Evolutionary conservation across 53 echinoderm and acorn worm genomes (phyloP).

Genomic region (Crossaster papposus): DNA sequence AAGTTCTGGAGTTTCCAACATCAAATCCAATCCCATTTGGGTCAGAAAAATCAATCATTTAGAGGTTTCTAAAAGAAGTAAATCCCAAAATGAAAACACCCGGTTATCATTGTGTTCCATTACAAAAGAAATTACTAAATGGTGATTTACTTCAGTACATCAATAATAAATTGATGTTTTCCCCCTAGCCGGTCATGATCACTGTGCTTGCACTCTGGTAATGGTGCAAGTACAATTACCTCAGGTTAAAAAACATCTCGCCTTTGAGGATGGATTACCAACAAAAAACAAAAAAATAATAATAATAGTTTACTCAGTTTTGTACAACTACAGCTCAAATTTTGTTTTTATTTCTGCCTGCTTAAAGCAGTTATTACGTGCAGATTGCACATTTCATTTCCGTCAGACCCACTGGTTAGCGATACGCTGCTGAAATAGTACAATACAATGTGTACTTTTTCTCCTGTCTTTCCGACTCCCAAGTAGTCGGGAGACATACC

Average conservation of each 20-base stretch:
- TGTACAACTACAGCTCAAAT: neutral
- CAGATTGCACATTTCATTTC: constrained; percentile 3
- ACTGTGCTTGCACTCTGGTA: constrained; percentile 2
- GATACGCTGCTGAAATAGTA: neutral
- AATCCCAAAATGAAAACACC: constrained; percentile 2
- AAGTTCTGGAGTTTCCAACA: neutral
- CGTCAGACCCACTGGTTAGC: neutral
- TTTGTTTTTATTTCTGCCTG: neutral
- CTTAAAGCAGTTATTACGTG: neutral
- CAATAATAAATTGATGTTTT: neutral
- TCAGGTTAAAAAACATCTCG: neutral
- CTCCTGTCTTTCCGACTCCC: neutral
- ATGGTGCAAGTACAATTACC: neutral
- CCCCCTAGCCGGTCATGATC: neutral
- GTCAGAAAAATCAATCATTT: constrained; percentile 9
- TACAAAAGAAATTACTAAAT: neutral
- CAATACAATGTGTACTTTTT: constrained; percentile 34
- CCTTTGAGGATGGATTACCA: constrained; percentile 5
- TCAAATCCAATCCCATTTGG: neutral
- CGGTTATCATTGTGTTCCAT: constrained; percentile 18
- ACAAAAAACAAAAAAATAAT: neutral
- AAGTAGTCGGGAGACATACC: neutral
- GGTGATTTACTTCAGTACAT: constrained; percentile 3
- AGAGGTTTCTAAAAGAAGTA: neutral
- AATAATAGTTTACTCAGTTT: neutral